These are phyloP conservation scores for Danionella dracula DNA, from an alignment of 2,797 vertebrate genomes.

Conservation along the genomic window DNA sequence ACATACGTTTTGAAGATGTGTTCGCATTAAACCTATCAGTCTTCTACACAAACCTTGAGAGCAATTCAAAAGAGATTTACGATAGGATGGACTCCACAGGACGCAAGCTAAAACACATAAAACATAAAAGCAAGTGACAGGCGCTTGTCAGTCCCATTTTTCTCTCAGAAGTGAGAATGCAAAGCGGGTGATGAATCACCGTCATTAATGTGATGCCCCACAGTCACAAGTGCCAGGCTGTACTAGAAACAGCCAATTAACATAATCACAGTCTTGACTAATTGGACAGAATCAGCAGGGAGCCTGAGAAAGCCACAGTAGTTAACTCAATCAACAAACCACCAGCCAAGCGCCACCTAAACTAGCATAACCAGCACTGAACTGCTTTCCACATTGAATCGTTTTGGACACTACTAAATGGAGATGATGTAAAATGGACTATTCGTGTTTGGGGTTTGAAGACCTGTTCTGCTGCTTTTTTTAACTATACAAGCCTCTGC, in stretches of 20 bases:
- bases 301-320: not conserved
- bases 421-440: too few relatives aligned
- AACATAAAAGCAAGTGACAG: slow-evolving; percentile 1
- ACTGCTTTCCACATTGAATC: not conserved
- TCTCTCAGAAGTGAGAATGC: not conserved
- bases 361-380: slow-evolving; percentile 33
- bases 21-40: too few relatives aligned
- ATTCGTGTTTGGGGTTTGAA: too few relatives aligned
- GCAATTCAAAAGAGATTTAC: not conserved
- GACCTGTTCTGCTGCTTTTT: too few relatives aligned
- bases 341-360: slow-evolving; percentile 26
- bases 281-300: slow-evolving; percentile 9
- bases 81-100: too few relatives aligned
- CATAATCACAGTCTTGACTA: slow-evolving; percentile 11
- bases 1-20: not conserved
- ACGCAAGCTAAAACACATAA: not conserved
- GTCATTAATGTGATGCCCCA: slow-evolving; percentile 15
- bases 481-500: too few relatives aligned
- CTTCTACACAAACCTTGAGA: too few relatives aligned
- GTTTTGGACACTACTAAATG: too few relatives aligned
- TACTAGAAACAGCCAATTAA: slow-evolving; percentile 27
- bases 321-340: slow-evolving; percentile 33
- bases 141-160: slow-evolving; percentile 1
- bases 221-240: slow-evolving; percentile 2
- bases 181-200: slow-evolving; percentile 20